These are phyloP conservation scores for Semotilus atromaculatus DNA, from an alignment of 2,797 vertebrate species.

Conservation along the genomic window DNA sequence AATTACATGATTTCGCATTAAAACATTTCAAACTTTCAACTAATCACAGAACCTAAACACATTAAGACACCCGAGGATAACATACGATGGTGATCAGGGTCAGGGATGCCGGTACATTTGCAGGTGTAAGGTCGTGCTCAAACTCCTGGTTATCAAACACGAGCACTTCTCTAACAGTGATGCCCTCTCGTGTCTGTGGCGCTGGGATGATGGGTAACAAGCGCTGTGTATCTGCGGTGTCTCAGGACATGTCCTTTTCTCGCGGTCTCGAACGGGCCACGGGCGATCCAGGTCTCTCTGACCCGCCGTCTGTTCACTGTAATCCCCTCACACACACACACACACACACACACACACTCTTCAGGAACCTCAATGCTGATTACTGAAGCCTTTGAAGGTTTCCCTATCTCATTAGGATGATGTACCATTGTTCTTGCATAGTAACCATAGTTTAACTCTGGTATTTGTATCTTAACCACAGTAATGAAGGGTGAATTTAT, in stretches of 20 bases:
- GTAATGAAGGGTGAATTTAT: background rate
- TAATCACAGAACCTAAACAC: background rate
- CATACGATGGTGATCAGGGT: background rate
- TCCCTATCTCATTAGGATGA: conserved; percentile 22
- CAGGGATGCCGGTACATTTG: background rate
- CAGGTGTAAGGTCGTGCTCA: background rate
- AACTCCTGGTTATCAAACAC: conserved; percentile 13
- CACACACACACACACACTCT: conserved; percentile 30
- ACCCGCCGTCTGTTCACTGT: conserved; percentile 79
- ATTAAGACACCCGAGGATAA: background rate
- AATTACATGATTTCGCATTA: background rate
- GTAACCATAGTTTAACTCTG: background rate
- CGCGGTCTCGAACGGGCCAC: conserved; percentile 65
- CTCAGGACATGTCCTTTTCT: conserved; percentile 42
- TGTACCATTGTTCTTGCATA: background rate
- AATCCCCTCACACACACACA: conserved; percentile 59
- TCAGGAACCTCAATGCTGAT: conserved; percentile 60
- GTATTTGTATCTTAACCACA: background rate
- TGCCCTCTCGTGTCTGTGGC: conserved; percentile 28
- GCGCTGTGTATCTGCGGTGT: conserved; percentile 32
- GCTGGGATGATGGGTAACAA: conserved; percentile 40
- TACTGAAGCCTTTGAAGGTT: conserved; percentile 20
- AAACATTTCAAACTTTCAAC: background rate
- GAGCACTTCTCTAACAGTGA: conserved; percentile 23
- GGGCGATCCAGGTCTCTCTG: conserved; percentile 71